Evolutionary conservation across 2,113 vertebrate genomes (phyloP).

Genomic region (Pogonocichla stellata): DNA sequence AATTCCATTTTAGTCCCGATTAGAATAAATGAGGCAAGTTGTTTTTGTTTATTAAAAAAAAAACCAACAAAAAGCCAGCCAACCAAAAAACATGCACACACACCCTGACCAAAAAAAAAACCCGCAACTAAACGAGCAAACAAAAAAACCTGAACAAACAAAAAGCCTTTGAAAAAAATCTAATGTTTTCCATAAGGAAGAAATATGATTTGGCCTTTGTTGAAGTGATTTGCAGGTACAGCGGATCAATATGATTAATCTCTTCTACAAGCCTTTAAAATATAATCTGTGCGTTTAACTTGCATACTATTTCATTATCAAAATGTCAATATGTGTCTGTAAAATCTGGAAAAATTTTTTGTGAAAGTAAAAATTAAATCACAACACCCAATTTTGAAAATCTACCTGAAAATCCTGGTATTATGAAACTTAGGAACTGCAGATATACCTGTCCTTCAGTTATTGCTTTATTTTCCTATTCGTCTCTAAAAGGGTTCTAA

Average conservation of each 20-base stretch:
- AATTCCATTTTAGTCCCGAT: background rate
- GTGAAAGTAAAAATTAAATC: background rate
- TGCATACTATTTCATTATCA: background rate
- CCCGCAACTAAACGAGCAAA: background rate
- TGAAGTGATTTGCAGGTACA: background rate
- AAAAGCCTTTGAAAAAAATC: background rate
- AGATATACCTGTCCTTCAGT: background rate
- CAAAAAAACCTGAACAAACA: background rate
- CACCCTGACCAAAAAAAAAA: background rate
- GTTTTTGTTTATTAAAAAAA: background rate
- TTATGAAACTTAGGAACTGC: background rate
- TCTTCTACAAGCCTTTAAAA: background rate
- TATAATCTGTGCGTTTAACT: background rate
- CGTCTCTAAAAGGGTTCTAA: background rate
- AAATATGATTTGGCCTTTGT: background rate
- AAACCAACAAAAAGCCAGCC: background rate
- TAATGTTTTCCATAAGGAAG: background rate
- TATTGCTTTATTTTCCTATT: background rate
- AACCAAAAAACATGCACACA: background rate
- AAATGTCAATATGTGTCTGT: background rate
- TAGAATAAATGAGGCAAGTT: background rate
- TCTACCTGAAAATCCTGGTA: background rate
- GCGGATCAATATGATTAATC: background rate
- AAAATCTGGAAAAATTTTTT: background rate
- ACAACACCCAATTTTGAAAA: background rate